A percentile compares a stretch with the other conserved stretches of the same genome.
Evolutionary conservation across 2,888 invertebrate species (phyloP).

Genomic region (Orthonychiurus folsomi): DNA sequence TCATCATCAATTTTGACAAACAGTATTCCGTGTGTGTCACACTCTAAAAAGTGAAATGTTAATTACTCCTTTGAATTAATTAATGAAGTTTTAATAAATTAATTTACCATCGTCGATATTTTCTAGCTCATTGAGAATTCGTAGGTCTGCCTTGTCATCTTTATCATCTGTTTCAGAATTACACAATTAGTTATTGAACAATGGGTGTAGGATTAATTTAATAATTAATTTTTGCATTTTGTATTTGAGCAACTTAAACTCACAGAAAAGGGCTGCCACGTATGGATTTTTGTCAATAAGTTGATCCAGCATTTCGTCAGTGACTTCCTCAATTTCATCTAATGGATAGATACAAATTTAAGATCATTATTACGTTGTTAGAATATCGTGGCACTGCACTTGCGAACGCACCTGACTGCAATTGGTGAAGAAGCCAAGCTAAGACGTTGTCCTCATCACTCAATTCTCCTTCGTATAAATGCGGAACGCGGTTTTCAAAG

Average conservation of each 20-base stretch:
- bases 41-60: constrained; percentile 43
- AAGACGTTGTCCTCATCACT: constrained; percentile 44
- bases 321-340: constrained; percentile 45
- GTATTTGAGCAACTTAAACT: too few relatives aligned
- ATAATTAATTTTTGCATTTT: too few relatives aligned
- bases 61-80: constrained; percentile 5
- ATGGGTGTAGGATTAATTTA: too few relatives aligned
- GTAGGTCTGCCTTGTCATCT: constrained; percentile 81
- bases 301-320: constrained; percentile 44
- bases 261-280: constrained; percentile 45
- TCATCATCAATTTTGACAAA: constrained; percentile 86
- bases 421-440: constrained; percentile 55
- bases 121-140: constrained; percentile 71
- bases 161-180: constrained; percentile 71
- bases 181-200: too few relatives aligned
- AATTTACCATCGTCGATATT: constrained; percentile 67
- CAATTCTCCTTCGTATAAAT: constrained; percentile 61
- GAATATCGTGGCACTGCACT: too few relatives aligned
- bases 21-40: constrained; percentile 81
- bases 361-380: too few relatives aligned
- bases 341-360: constrained; percentile 42
- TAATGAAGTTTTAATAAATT: background rate
- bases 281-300: constrained; percentile 43
- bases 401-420: too few relatives aligned
- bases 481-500: constrained; percentile 86